phyloP scores from a whole-genome alignment of 2,797 vertebrate species.

The Sebastes ruberrimus region DNA sequence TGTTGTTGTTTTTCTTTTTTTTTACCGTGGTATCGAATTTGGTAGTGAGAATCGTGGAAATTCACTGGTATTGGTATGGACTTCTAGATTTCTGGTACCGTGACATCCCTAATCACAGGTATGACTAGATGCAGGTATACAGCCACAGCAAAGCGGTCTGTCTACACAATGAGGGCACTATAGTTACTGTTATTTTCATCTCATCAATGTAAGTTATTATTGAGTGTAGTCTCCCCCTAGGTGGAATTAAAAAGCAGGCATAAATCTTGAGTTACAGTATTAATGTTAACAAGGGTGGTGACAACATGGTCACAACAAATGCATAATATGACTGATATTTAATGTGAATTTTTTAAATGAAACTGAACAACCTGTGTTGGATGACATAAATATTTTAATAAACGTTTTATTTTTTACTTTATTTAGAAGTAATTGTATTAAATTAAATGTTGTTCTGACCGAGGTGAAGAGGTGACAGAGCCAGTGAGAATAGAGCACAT shows the following conservation, averaged over 20 bases:
- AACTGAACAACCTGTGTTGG: neutral
- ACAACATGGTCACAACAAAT: neutral
- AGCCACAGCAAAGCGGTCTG: neutral
- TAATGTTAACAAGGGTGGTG: neutral
- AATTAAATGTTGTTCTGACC: neutral
- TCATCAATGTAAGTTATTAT: neutral
- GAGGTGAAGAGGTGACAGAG: neutral
- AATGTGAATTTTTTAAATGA: neutral
- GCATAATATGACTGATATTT: neutral
- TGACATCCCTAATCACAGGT: too few relatives aligned
- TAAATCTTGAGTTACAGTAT: neutral
- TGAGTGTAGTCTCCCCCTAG: neutral
- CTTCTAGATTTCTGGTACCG: too few relatives aligned
- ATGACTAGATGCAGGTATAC: neutral
- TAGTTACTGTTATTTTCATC: neutral
- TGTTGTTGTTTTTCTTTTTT: too few relatives aligned
- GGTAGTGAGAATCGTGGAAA: too few relatives aligned
- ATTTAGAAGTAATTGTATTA: neutral
- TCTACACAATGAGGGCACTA: neutral
- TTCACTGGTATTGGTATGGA: too few relatives aligned
- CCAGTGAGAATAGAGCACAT: neutral
- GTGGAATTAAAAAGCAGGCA: neutral
- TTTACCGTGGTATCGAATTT: too few relatives aligned
- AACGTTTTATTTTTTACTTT: neutral
- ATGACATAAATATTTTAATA: neutral